Base-by-base conservation (phyloP, 2,113 vertebrate species). In the Heterocephalus glaber region DNA sequence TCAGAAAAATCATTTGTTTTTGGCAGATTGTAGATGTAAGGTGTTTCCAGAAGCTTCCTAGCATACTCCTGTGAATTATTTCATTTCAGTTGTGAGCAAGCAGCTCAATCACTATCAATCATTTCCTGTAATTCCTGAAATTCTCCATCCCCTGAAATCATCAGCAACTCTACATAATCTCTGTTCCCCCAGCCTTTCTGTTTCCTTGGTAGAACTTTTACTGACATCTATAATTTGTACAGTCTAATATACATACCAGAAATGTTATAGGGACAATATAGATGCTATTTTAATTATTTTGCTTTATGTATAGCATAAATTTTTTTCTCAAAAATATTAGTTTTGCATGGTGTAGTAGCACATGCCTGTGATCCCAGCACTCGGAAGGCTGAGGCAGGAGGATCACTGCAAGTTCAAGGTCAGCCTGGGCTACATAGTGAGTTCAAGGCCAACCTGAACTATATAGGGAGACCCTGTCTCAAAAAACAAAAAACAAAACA, bases 41-140 rank as follows among this genome's bases (percentile, higher is more conserved):
- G 41, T 95, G 72, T 85, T 94, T 91, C 77, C 5, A n/a, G 83
- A 91, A 89, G 86, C 44, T 77, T 76, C 72, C 22, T 20, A 22
- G 54, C 7, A 52, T 68, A 44, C 35, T 81, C 70, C 49, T 68
- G 26, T 93, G 26, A 88, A 52, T 91, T 89, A 93, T 33, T 91
- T 94, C 58, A 82, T 88, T 81, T 86, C 65, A 30, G 58, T 76
- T 38, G 11, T 93, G 44, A 95, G 47, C 10, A 91, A 10, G 54
- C 28, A 95, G 38, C 33, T 93, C 79, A 95, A 38, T 96, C 89
- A 93, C 3, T 28, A 16, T 68, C 63, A 81, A 28, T n/a, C 26
- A 88, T 85, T 93, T 96, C 77, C 79, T 90, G 19, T 41, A 96
- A 65, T 89, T 95, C 91, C 56, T 92, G 52, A 72, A 70, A 89